Evolutionary conservation across 2,888 invertebrate genomes (phyloP), one percentile per base, ranked within the genome.

Genomic region (Pristionchus exspectatus): DNA sequence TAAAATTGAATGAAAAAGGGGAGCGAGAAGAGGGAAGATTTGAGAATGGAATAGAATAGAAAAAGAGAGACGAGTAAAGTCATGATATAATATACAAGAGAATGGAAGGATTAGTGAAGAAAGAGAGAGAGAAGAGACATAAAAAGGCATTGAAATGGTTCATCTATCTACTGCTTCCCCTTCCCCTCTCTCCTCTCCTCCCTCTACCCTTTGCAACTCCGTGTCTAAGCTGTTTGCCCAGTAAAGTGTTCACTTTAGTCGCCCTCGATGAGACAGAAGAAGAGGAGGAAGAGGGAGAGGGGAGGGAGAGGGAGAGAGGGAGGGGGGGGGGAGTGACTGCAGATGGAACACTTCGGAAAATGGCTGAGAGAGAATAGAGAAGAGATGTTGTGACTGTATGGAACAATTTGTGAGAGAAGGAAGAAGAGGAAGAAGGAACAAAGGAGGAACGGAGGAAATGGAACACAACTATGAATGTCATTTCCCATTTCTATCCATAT

Each of bases 211-310:
- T 33, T 30, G 44, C 50, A 38, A 33, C 86, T 63, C 86, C 44
- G 50, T 38, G 21, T 83, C 83, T 83, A 50, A 56, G 50, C 83
- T 83, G 54, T 83, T 56, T 83, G 83, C 83, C 83, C 56, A 56
- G 54, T 83, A 56, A 83, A 44, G 50, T 56, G 56, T 83, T 56
- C 83, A 56, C 74, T 74, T 74, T 74, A 56, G 33, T 56, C 81
- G 50, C 81, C 38, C 27, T 83, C 56, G 54, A 83, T 27, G 83
- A 50, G 27, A 54, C 24, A 81, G 30, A 83, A 21, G 27, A 33
- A 86, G 86, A 33, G 56, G 33, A 30, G 54, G 85, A 56, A 56
- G 54, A 44, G 14, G 85, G 83, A 38, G 38, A 38, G 38, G 38
- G n/a, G 27, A 16, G 54, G 50, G 81, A 27, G 44, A 9, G 72